These are phyloP conservation scores for Semaprochilodus insignis DNA, from an alignment of 2,797 vertebrate species.

Conservation along the genomic window DNA sequence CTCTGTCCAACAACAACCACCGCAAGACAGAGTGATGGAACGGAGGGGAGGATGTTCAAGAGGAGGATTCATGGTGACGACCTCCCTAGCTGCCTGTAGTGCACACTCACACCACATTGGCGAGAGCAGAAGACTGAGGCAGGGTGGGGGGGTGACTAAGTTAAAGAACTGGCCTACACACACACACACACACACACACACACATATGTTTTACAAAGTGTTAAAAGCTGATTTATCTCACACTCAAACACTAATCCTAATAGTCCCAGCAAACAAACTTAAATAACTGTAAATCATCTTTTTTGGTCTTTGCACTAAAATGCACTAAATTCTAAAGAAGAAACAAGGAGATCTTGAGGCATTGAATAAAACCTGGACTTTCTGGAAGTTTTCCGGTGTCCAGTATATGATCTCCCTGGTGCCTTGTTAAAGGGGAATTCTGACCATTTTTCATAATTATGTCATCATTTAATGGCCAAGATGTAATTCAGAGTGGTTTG, in stretches of 20 bases:
- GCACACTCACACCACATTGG: constrained; percentile 7
- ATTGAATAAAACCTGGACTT: not conserved
- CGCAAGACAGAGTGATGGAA: constrained; percentile 84
- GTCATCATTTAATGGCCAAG: too few species aligned
- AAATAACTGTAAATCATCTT: not conserved
- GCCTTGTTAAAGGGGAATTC: constrained; percentile 17
- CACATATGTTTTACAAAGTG: constrained; percentile 24
- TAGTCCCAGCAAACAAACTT: constrained; percentile 1
- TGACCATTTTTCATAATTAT: too few species aligned
- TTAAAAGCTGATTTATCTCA: not conserved
- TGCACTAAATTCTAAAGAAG: constrained; percentile 20
- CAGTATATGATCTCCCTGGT: constrained; percentile 1
- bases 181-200: not conserved
- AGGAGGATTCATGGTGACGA: not conserved
- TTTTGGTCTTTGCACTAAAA: constrained; percentile 10
- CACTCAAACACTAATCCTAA: constrained; percentile 32
- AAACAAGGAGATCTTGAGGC: not conserved
- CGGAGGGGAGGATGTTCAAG: constrained; percentile 34
- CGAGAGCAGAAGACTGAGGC: constrained; percentile 35
- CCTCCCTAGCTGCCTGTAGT: constrained; percentile 9
- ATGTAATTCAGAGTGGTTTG: too few species aligned
- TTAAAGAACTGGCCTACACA: constrained; percentile 12
- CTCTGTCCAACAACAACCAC: constrained; percentile 86
- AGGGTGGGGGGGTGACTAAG: not conserved
- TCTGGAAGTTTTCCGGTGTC: not conserved